These are phyloP conservation scores for Crotalus viridis DNA, from an alignment of 2,113 vertebrate genomes.

Conservation along the genomic window DNA sequence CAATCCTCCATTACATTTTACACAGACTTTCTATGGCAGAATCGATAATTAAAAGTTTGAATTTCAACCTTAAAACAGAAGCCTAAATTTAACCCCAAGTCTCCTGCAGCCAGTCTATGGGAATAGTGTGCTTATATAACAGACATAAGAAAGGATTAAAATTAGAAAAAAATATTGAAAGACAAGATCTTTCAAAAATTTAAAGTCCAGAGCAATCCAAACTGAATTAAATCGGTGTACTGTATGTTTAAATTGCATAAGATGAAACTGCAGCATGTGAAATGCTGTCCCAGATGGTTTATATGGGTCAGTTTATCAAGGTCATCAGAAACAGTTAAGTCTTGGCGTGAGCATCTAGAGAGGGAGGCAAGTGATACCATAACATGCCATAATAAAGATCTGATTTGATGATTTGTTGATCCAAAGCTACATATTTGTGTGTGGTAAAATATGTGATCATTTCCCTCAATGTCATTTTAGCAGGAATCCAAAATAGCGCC, in stretches of 20 bases:
- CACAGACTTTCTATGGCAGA: conserved; percentile 31
- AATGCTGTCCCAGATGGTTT: not conserved
- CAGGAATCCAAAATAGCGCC: not conserved
- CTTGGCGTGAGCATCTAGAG: not conserved
- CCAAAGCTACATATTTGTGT: not conserved
- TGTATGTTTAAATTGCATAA: not conserved
- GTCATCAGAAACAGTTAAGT: not conserved
- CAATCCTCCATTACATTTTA: conserved; percentile 60
- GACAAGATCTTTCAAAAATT: not conserved
- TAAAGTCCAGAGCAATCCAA: not conserved
- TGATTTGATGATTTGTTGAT: not conserved
- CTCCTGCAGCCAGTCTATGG: not conserved
- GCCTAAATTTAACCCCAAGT: not conserved
- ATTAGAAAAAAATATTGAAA: not conserved
- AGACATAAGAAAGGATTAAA: not conserved
- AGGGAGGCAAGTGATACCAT: not conserved
- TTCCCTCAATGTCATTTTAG: not conserved
- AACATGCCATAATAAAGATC: not conserved
- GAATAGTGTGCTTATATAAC: not conserved
- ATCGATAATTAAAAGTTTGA: conserved; percentile 12
- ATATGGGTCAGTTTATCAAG: not conserved
- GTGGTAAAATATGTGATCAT: not conserved
- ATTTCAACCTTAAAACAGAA: not conserved
- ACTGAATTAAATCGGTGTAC: not conserved
- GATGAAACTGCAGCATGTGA: not conserved